phyloP scores from a whole-genome alignment of 2,888 invertebrate species.

The Cheilosia grossa region DNA sequence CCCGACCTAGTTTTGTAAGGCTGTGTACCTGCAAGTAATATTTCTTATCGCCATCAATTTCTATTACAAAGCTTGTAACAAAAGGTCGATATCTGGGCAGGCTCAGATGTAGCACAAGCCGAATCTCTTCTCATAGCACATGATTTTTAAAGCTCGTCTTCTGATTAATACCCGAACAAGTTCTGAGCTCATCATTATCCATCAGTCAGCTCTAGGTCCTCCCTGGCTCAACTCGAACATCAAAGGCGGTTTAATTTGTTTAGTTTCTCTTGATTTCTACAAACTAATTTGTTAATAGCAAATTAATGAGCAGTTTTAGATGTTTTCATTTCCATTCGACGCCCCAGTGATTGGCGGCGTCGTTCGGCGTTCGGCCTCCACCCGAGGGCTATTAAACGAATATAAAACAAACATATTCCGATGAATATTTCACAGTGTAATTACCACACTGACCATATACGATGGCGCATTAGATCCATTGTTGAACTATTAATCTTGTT shows the following conservation, averaged over 20 bases:
- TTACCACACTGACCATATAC: slow-evolving; percentile 62
- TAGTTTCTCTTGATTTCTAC: slow-evolving; percentile 65
- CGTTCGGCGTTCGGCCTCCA: slow-evolving; percentile 17
- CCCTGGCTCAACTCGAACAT: slow-evolving; percentile 13
- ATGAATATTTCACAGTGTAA: slow-evolving; percentile 71
- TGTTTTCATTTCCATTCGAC: slow-evolving; percentile 70
- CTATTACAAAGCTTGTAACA: too few species aligned
- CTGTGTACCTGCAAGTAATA: too few species aligned
- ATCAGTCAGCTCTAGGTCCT: slow-evolving; percentile 38
- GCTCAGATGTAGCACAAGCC: slow-evolving; percentile 13
- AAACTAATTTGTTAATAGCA: slow-evolving; percentile 72
- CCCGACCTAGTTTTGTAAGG: too few species aligned
- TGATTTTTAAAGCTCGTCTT: slow-evolving; percentile 20
- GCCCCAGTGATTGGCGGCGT: slow-evolving; percentile 13
- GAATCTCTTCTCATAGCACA: slow-evolving; percentile 18
- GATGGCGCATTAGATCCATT: slow-evolving; percentile 36
- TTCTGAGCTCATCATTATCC: slow-evolving; percentile 55
- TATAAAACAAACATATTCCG: slow-evolving; percentile 73
- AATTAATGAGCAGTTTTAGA: slow-evolving; percentile 71
- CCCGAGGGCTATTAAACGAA: slow-evolving; percentile 58
- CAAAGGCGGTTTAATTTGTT: slow-evolving; percentile 58
- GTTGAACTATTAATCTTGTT: slow-evolving; percentile 64
- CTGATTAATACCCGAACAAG: slow-evolving; percentile 57
- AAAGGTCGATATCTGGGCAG: slow-evolving; percentile 37
- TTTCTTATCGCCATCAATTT: too few species aligned